phyloP scores from a whole-genome alignment of 2,797 vertebrate species.

The Lutra lutra region DNA sequence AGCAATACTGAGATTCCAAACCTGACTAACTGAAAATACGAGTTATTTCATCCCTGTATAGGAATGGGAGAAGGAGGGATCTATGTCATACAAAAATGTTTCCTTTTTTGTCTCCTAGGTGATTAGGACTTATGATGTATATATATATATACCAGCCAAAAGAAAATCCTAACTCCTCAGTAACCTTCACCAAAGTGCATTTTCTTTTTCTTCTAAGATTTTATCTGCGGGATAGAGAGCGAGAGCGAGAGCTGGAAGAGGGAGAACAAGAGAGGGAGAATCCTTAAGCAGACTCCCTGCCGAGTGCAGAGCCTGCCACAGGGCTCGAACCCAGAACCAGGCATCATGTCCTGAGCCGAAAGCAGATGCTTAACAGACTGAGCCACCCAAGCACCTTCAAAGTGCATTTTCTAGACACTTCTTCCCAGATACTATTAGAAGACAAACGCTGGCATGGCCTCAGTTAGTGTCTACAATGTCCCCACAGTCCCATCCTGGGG shows the following conservation, averaged over 20 bases:
- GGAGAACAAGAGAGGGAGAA: neutral
- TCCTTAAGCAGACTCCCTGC: neutral
- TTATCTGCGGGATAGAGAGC: neutral
- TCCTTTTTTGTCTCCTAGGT: neutral
- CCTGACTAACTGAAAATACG: neutral
- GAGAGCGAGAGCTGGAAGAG: neutral
- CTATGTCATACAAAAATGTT: neutral
- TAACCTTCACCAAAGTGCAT: neutral
- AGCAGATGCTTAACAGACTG: neutral
- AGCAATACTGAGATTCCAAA: neutral
- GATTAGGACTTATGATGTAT: neutral
- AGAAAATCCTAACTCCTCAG: neutral
- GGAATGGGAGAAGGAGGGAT: neutral
- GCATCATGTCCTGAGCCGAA: neutral
- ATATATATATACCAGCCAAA: neutral
- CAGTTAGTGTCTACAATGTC: accelerated
- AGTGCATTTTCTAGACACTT: neutral
- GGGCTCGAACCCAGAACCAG: neutral
- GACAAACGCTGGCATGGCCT: neutral
- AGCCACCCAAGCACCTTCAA: neutral
- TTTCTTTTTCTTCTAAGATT: neutral
- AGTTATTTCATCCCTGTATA: neutral
- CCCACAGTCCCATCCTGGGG: too few species aligned
- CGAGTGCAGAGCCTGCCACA: neutral
- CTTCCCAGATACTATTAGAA: neutral